These are phyloP conservation scores for Gambusia yucatana DNA, from an alignment of 2,797 vertebrate genomes.

Conservation along the genomic window DNA sequence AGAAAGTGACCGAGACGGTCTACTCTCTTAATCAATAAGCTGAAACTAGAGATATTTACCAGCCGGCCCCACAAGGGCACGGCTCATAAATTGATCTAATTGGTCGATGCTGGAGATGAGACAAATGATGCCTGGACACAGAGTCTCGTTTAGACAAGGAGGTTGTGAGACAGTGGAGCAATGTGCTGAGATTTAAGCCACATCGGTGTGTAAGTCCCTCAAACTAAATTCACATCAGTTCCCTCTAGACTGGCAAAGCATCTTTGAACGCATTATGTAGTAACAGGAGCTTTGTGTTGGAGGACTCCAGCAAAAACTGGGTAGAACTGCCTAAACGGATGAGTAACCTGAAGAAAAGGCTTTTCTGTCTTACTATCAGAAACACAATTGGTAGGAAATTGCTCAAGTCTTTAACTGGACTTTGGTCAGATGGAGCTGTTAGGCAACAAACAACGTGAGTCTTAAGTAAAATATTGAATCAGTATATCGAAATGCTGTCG, in stretches of 20 bases:
- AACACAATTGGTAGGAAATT: neutral
- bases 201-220: slow-evolving; percentile 3
- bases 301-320: neutral
- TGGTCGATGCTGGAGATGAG: slow-evolving; percentile 67
- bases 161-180: slow-evolving; percentile 13
- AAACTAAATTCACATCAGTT: neutral
- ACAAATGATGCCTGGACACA: slow-evolving; percentile 53
- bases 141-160: slow-evolving; percentile 37
- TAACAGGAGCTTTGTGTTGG: neutral
- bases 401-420: neutral
- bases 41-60: slow-evolving; percentile 74
- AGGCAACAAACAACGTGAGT: neutral
- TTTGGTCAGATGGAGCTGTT: neutral
- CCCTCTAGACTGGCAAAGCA: neutral
- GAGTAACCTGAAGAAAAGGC: neutral
- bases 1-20: slow-evolving; percentile 55
- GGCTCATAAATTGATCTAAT: slow-evolving; percentile 77
- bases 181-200: slow-evolving; percentile 2
- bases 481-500: neutral
- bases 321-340: neutral
- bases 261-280: neutral
- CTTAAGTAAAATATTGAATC: neutral
- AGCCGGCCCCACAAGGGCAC: slow-evolving; percentile 61
- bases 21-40: slow-evolving; percentile 77
- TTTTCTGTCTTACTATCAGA: neutral